These are phyloP conservation scores for Bombus vancouverensis DNA, from an alignment of 1,140 invertebrate species.

Conservation along the genomic window DNA sequence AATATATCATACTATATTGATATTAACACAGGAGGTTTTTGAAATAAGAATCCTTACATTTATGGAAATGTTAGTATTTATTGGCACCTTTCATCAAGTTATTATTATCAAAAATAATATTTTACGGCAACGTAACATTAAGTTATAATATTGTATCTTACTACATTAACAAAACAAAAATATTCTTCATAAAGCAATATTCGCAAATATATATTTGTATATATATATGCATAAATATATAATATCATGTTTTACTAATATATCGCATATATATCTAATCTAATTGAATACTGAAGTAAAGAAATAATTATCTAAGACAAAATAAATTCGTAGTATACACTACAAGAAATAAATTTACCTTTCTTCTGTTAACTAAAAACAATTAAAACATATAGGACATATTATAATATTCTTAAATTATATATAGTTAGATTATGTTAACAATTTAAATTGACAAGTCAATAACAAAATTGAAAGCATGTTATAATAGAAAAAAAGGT, in stretches of 20 bases:
- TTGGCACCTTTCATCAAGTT: slow-evolving; percentile 48
- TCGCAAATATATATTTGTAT: not conserved
- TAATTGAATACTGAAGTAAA: slow-evolving; percentile 32
- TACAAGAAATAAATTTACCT: not conserved
- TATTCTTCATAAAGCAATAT: slow-evolving; percentile 13
- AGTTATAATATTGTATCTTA: slow-evolving; percentile 32
- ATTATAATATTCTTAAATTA: not conserved
- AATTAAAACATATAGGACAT: not conserved
- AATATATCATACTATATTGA: not conserved
- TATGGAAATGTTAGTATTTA: slow-evolving; percentile 50
- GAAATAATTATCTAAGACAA: not conserved
- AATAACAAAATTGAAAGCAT: not conserved
- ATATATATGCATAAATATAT: not conserved
- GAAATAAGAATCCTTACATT: slow-evolving; percentile 23
- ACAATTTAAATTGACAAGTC: not conserved
- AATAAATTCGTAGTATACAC: not conserved
- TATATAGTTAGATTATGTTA: slow-evolving; percentile 1
- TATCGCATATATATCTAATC: slow-evolving; percentile 8
- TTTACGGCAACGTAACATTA: slow-evolving; percentile 46
- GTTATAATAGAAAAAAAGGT: not conserved
- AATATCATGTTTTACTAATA: slow-evolving; percentile 7
- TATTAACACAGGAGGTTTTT: not conserved
- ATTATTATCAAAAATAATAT: slow-evolving; percentile 59
- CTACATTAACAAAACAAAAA: slow-evolving; percentile 38
- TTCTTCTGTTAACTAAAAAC: slow-evolving; percentile 2